Percentiles rank a stretch among this genome's conserved stretches.
Conservation (phyloP, 2,113 vertebrate genomes). For the Cebus imitator region DNA sequence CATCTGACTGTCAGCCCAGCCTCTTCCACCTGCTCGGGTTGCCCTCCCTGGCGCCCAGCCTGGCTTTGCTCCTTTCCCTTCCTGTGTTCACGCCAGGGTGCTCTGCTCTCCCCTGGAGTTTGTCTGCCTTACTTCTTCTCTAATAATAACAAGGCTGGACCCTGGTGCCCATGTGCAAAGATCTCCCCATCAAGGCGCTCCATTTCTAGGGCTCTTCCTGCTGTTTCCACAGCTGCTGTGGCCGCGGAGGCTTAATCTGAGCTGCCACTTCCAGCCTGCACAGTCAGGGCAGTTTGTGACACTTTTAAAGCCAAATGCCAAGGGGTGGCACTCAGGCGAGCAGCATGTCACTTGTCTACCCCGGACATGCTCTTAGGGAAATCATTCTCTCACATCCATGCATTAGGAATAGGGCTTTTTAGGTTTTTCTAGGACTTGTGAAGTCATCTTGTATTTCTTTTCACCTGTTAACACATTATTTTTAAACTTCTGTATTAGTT, state of each 20-base stretch:
- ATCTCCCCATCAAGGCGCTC: background rate
- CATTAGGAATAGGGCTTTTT: background rate
- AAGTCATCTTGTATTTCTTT: background rate
- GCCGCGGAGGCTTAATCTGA: background rate
- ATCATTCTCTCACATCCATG: background rate
- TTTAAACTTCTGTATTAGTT: background rate
- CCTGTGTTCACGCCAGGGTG: background rate
- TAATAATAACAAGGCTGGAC: constrained; percentile 28
- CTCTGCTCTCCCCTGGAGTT: background rate
- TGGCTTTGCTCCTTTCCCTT: background rate
- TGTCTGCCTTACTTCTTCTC: constrained; percentile 1
- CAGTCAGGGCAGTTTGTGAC: background rate
- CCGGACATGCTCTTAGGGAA: background rate
- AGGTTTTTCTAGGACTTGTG: background rate
- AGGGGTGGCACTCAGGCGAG: background rate
- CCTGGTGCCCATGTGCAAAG: constrained; percentile 13
- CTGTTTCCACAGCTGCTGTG: constrained; percentile 59
- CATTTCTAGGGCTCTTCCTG: constrained; percentile 39
- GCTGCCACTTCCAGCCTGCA: constrained; percentile 6
- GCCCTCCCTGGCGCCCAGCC: accelerated
- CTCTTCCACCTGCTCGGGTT: background rate
- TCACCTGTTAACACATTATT: background rate
- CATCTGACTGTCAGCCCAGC: background rate
- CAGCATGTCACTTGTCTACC: background rate
- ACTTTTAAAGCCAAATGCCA: constrained; percentile 8